Evolutionary conservation across 2,113 vertebrate species (phyloP).

Genomic region (Steatornis caripensis): DNA sequence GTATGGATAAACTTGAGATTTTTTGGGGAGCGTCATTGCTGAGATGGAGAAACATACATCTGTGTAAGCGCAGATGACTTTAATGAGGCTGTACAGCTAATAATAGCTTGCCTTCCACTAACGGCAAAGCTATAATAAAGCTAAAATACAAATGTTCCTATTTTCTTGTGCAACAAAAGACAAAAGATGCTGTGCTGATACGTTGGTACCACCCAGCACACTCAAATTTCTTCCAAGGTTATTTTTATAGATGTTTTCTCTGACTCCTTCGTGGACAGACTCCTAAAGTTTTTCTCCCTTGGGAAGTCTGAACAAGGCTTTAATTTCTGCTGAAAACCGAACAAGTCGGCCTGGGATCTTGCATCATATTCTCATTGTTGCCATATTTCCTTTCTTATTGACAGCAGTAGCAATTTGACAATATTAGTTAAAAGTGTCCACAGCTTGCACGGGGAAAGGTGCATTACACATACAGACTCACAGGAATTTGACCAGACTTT

Average conservation of each 20-base stretch:
- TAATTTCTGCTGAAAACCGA: not conserved
- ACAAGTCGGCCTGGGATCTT: not conserved
- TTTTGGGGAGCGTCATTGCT: not conserved
- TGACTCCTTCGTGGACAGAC: not conserved
- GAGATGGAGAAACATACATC: not conserved
- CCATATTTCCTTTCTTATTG: not conserved
- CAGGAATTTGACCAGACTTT: not conserved
- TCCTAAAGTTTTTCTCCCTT: not conserved
- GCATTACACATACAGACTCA: not conserved
- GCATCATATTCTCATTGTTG: not conserved
- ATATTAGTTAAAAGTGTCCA: not conserved
- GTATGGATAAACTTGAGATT: not conserved
- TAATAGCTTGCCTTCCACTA: not conserved
- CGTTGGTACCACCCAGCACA: not conserved
- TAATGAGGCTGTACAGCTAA: not conserved
- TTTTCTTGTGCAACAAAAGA: not conserved
- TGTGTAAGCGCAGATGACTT: not conserved
- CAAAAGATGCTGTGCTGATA: not conserved
- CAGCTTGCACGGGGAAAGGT: not conserved
- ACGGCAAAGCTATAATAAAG: not conserved
- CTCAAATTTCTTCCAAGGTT: not conserved
- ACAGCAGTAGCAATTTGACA: not conserved
- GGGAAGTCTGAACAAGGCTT: not conserved
- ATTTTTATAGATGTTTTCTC: not conserved
- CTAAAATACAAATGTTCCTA: not conserved